phyloP scores from a whole-genome alignment of 1,140 invertebrate species.

The Pemphigus obesinymphae region DNA sequence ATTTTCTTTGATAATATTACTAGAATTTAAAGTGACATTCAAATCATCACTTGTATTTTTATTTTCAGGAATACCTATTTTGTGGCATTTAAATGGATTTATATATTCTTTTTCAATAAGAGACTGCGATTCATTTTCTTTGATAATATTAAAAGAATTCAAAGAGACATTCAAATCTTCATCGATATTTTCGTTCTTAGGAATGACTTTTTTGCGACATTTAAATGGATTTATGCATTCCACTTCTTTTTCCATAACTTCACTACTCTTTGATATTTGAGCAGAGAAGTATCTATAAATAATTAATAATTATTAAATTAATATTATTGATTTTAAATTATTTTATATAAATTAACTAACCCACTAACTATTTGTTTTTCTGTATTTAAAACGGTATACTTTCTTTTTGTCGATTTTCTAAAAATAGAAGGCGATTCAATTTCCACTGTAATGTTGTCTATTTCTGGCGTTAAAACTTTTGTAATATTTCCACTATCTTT shows the following conservation, averaged over 20 bases:
- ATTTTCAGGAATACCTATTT: no score
- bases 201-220: not conserved
- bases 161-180: not conserved
- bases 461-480: not conserved
- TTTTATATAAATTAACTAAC: constrained; percentile 7
- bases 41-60: no score
- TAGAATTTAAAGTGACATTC: no score
- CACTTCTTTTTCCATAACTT: not conserved
- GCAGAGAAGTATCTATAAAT: constrained; percentile 12
- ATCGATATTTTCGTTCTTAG: not conserved
- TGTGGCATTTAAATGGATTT: no score
- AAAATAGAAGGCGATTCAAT: not conserved
- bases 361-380: constrained; percentile 28
- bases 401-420: constrained; percentile 14
- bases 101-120: no score
- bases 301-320: not conserved
- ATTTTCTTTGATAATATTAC: no score
- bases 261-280: not conserved
- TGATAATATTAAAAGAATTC: not conserved
- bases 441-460: not conserved
- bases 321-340: not conserved
- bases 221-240: constrained; percentile 27
- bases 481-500: not conserved
- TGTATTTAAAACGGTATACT: constrained; percentile 7
- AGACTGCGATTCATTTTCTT: not conserved